Evolutionary conservation across 2,797 vertebrate genomes (phyloP).

Genomic region (Megaceryle alcyon): DNA sequence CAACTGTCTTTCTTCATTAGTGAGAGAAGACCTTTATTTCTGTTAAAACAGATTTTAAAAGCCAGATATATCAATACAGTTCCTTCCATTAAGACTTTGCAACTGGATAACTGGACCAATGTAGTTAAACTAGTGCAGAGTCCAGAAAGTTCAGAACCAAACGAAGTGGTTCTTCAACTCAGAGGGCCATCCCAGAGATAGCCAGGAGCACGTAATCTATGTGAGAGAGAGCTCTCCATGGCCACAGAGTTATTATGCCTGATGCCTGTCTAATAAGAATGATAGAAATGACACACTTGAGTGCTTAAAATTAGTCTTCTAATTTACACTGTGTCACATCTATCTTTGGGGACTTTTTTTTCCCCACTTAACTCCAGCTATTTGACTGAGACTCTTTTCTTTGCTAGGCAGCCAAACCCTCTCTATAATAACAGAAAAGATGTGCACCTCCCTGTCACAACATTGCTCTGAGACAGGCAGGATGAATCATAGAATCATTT

Average conservation of each 20-base stretch:
- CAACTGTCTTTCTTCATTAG: neutral
- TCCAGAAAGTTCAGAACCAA: neutral
- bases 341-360: neutral
- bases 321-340: neutral
- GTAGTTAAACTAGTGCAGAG: neutral
- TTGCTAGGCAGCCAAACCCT: neutral
- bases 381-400: neutral
- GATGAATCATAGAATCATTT: neutral
- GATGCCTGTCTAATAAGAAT: slow-evolving; percentile 16
- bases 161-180: neutral
- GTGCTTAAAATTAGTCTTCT: slow-evolving; percentile 8
- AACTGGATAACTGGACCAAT: neutral
- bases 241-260: neutral
- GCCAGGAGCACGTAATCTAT: neutral
- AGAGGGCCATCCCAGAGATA: neutral
- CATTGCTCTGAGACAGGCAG: neutral
- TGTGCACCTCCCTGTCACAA: neutral
- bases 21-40: neutral
- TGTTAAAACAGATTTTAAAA: neutral
- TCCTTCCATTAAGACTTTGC: neutral
- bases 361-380: neutral
- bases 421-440: neutral
- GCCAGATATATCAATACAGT: neutral
- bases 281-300: neutral
- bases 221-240: neutral